These are phyloP conservation scores for Drosophila rhopaloa DNA, from an alignment of 1,140 invertebrate species.

Conservation along the genomic window DNA sequence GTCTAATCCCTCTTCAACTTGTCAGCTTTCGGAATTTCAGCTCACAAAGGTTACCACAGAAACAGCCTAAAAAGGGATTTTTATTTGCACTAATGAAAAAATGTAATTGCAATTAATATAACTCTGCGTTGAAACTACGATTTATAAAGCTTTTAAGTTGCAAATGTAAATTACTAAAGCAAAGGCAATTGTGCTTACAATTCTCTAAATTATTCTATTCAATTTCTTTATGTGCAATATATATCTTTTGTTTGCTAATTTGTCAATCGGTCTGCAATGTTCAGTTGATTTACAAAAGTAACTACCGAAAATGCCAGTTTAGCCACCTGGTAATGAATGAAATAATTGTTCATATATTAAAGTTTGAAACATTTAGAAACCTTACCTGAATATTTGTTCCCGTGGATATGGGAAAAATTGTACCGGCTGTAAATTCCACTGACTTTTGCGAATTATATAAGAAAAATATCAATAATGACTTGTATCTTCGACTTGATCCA, in stretches of 20 bases:
- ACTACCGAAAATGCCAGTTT: conserved; percentile 56
- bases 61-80: not conserved
- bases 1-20: conserved; percentile 3
- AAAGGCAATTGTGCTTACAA: not conserved
- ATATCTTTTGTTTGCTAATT: not conserved
- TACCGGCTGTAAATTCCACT: conserved; percentile 49
- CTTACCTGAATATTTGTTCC: conserved; percentile 50
- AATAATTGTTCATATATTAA: too few species aligned
- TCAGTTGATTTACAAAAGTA: conserved; percentile 56
- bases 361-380: too few species aligned
- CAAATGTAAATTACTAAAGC: too few species aligned
- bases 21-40: not conserved
- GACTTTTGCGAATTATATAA: conserved; percentile 34
- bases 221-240: not conserved
- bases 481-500: conserved; percentile 30
- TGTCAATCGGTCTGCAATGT: conserved; percentile 43
- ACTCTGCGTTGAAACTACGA: not conserved
- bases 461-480: conserved; percentile 26
- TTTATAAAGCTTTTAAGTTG: not conserved
- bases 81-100: conserved; percentile 7
- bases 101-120: not conserved
- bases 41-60: not conserved
- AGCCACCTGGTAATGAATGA: conserved; percentile 28
- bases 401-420: conserved; percentile 48
- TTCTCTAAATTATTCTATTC: not conserved